phyloP scores from a whole-genome alignment of 2,113 vertebrate genomes.

The Epinephelus cyanopodus region DNA sequence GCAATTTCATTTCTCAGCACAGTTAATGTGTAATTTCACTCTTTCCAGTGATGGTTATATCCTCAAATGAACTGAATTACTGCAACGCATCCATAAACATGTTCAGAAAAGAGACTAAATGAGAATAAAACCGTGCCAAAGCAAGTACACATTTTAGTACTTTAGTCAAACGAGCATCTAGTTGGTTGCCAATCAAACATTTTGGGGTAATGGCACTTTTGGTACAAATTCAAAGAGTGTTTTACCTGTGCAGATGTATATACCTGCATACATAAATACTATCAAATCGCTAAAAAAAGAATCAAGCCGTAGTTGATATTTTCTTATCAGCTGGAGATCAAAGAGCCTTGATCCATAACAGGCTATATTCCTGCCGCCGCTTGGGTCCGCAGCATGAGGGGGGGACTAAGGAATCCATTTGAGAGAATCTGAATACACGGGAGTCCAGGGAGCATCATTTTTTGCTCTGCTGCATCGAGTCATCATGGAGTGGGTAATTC shows the following conservation, averaged over 20 bases:
- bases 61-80: conserved; percentile 31
- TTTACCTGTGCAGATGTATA: not conserved
- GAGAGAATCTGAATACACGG: conserved; percentile 74
- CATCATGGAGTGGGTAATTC: conserved; percentile 77
- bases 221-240: not conserved
- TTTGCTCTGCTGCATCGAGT: conserved; percentile 79
- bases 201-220: not conserved
- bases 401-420: conserved; percentile 65
- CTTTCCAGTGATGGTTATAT: conserved; percentile 28
- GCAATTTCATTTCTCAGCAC: conserved; percentile 42
- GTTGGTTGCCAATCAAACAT: not conserved
- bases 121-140: conserved; percentile 15
- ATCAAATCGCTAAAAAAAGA: conserved; percentile 5
- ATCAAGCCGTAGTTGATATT: conserved; percentile 6
- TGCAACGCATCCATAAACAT: conserved; percentile 13
- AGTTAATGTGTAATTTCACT: conserved; percentile 40
- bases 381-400: conserved; percentile 12
- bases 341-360: conserved; percentile 45
- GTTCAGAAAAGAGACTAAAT: conserved; percentile 7
- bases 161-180: not conserved
- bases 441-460: conserved; percentile 77
- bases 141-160: conserved; percentile 13
- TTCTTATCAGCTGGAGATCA: conserved; percentile 54
- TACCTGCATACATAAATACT: not conserved
- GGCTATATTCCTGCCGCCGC: not conserved